Percentiles rank a stretch among this genome's conserved stretches.
Conservation (phyloP, 2,113 vertebrate genomes). For the Butorides virescens region DNA sequence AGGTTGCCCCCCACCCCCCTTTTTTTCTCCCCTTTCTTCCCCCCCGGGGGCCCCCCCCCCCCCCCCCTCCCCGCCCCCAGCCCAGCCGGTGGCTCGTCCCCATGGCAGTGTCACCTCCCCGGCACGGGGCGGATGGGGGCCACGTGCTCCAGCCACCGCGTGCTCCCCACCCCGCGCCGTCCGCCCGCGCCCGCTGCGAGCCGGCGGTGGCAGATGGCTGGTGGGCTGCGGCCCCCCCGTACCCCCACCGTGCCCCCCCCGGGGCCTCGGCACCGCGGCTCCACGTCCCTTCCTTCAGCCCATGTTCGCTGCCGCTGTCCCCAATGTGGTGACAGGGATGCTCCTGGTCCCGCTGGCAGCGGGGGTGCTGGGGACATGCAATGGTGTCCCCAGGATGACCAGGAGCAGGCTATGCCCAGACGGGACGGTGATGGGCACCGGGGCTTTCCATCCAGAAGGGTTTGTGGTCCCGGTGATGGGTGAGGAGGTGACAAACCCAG, state of each 20-base stretch:
- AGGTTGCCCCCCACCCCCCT: too few species aligned
- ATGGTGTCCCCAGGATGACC: neutral
- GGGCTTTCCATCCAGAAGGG: neutral
- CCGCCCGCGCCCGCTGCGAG: neutral
- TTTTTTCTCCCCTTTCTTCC: neutral
- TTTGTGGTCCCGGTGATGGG: neutral
- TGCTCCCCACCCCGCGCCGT: neutral
- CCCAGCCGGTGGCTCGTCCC: too few species aligned
- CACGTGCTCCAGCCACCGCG: neutral
- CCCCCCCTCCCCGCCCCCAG: too few species aligned
- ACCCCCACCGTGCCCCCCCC: neutral
- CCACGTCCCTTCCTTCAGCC: neutral
- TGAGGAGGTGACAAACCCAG: fast-evolving
- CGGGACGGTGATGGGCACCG: fast-evolving
- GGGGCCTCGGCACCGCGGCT: neutral
- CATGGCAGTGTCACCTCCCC: too few species aligned
- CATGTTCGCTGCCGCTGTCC: neutral
- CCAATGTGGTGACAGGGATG: fast-evolving
- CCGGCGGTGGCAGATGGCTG: neutral
- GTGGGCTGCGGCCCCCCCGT: slow-evolving; percentile 1
- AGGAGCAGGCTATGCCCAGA: neutral
- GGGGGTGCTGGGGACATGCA: neutral
- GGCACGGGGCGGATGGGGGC: neutral
- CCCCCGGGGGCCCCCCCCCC: too few species aligned
- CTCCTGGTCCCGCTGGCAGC: neutral